Conservation (phyloP, 2,888 invertebrate species). For the Rhamphomyia laevipes region DNA sequence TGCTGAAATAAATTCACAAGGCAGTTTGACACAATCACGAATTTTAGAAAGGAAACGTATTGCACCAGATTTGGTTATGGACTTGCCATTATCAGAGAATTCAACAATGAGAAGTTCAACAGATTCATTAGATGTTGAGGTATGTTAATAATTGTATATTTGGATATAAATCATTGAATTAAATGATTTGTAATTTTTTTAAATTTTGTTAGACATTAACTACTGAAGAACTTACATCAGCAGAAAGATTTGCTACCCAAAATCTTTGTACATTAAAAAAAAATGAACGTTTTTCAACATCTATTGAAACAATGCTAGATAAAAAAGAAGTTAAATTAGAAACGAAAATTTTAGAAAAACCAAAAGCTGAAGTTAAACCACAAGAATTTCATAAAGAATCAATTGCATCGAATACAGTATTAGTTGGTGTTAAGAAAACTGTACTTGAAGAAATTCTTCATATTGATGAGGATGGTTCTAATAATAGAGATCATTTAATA, state of each 20-base stretch:
- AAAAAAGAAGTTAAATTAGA: conserved; percentile 17
- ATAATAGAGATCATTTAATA: too few relatives aligned
- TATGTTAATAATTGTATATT: background rate
- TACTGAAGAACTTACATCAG: conserved; percentile 60
- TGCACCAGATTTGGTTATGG: conserved; percentile 74
- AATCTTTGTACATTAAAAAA: conserved; percentile 69
- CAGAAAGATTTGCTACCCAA: conserved; percentile 66
- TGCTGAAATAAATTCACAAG: conserved; percentile 42
- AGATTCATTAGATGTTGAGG: conserved; percentile 27
- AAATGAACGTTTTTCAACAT: conserved; percentile 30
- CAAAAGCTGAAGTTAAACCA: conserved; percentile 16
- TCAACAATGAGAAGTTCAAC: conserved; percentile 22
- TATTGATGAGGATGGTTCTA: conserved; percentile 20
- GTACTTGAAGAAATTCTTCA: conserved; percentile 14
- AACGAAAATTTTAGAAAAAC: conserved; percentile 16
- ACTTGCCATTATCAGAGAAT: conserved; percentile 51
- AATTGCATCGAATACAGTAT: background rate
- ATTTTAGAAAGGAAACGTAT: conserved; percentile 30
- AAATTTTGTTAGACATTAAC: background rate
- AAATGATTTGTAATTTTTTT: background rate
- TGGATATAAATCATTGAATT: background rate
- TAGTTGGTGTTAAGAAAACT: conserved; percentile 11
- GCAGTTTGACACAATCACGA: conserved; percentile 33
- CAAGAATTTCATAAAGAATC: conserved; percentile 3
- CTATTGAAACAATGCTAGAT: conserved; percentile 10